Conservation (phyloP, 1,140 invertebrate genomes). For the Frieseomelitta varia region DNA sequence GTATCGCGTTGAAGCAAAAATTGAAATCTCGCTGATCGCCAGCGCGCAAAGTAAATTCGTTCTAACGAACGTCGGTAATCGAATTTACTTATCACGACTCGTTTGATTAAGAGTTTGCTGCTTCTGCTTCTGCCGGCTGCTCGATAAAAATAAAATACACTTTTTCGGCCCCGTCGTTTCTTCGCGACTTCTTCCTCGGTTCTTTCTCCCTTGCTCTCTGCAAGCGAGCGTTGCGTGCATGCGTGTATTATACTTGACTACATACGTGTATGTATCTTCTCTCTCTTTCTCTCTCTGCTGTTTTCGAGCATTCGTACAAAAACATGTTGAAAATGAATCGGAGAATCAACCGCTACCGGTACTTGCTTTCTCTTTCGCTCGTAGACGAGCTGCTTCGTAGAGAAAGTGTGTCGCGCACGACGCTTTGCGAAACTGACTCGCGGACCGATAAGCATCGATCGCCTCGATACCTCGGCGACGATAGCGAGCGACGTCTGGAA, state of each 20-base stretch:
- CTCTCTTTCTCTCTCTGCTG: background rate
- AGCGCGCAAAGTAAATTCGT: constrained; percentile 57
- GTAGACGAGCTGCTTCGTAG: constrained; percentile 7
- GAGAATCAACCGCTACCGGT: background rate
- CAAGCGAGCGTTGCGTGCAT: too few relatives aligned
- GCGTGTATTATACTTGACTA: too few relatives aligned
- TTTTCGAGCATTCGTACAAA: background rate
- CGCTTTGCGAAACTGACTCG: background rate
- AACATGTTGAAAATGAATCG: background rate
- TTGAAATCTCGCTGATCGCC: constrained; percentile 47
- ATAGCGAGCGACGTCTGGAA: background rate
- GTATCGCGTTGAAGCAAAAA: constrained; percentile 46
- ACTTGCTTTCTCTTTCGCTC: constrained; percentile 39
- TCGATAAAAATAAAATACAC: constrained; percentile 17
- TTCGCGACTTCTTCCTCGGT: background rate
- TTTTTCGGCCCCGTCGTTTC: background rate
- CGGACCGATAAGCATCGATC: background rate
- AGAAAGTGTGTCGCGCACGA: constrained; percentile 34
- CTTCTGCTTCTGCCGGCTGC: too few relatives aligned
- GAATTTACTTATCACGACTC: constrained; percentile 49
- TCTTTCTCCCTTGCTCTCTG: background rate
- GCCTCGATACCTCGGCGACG: background rate
- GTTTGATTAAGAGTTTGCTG: constrained; percentile 29
- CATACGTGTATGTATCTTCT: too few relatives aligned
- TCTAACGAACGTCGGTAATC: constrained; percentile 57